These are phyloP conservation scores for Aelia acuminata DNA, from an alignment of 2,888 invertebrate genomes.

Conservation along the genomic window DNA sequence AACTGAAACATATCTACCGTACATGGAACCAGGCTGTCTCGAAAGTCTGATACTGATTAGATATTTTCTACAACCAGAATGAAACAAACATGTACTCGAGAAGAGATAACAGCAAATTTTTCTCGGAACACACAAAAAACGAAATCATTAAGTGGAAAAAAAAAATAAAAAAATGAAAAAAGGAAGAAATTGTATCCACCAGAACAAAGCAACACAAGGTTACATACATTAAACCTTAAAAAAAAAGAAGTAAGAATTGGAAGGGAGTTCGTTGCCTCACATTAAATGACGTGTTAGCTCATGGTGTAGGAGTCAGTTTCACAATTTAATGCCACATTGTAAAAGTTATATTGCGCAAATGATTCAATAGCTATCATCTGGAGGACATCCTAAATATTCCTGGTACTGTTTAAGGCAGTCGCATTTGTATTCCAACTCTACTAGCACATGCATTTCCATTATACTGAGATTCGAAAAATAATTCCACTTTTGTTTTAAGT, in stretches of 20 bases:
- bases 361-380: not conserved
- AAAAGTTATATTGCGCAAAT: not conserved
- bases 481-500: not conserved
- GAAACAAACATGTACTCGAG: not conserved
- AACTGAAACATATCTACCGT: conserved; percentile 5
- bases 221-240: not conserved
- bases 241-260: not conserved
- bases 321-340: not conserved
- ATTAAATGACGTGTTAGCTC: not conserved
- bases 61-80: not conserved
- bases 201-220: not conserved
- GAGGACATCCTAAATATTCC: not conserved
- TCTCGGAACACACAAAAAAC: not conserved
- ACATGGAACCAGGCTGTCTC: conserved; percentile 9
- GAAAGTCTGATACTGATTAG: not conserved
- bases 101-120: not conserved
- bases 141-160: not conserved
- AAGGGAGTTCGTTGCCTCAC: not conserved
- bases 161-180: not conserved
- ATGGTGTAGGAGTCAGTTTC: not conserved
- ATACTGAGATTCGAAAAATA: not conserved
- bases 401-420: not conserved
- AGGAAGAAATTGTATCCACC: not conserved
- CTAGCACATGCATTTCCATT: not conserved
- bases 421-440: not conserved